phyloP scores from a whole-genome alignment of 2,797 vertebrate species.

The Gymnothorax reevesii region DNA sequence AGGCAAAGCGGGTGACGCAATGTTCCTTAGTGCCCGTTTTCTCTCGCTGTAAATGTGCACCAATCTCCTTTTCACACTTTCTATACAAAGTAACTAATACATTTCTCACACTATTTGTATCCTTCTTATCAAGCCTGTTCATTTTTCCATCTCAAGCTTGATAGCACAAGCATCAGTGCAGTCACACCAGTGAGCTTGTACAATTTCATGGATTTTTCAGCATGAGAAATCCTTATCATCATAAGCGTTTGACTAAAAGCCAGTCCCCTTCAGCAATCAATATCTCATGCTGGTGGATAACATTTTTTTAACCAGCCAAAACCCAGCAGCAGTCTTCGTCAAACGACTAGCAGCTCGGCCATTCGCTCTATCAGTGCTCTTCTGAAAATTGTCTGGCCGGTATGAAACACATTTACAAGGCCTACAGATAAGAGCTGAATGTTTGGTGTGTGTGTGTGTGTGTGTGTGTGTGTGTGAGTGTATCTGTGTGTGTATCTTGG shows the following conservation, averaged over 20 bases:
- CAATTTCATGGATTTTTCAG: neutral
- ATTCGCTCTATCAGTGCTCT: neutral
- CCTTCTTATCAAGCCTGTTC: constrained; percentile 25
- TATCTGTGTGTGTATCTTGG: no score
- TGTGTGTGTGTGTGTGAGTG: neutral
- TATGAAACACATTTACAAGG: neutral
- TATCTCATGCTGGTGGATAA: neutral
- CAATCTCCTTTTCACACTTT: constrained; percentile 38
- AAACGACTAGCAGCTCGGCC: neutral
- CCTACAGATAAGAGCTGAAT: neutral
- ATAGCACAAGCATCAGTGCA: neutral
- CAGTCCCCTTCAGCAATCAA: neutral
- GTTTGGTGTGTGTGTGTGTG: neutral
- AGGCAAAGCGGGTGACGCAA: constrained; percentile 72
- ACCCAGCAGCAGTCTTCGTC: constrained; percentile 16
- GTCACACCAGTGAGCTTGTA: neutral
- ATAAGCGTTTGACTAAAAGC: neutral
- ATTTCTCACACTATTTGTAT: constrained; percentile 37
- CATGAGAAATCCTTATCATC: neutral
- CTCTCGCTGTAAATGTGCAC: constrained; percentile 60
- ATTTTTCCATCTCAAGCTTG: constrained; percentile 4
- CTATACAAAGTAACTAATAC: constrained; percentile 43
- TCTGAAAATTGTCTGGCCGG: neutral
- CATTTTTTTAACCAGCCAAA: neutral
- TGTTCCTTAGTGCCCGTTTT: constrained; percentile 67